These are phyloP conservation scores for Hydrotaea cyrtoneurina DNA, from an alignment of 2,888 invertebrate genomes.

Conservation along the genomic window DNA sequence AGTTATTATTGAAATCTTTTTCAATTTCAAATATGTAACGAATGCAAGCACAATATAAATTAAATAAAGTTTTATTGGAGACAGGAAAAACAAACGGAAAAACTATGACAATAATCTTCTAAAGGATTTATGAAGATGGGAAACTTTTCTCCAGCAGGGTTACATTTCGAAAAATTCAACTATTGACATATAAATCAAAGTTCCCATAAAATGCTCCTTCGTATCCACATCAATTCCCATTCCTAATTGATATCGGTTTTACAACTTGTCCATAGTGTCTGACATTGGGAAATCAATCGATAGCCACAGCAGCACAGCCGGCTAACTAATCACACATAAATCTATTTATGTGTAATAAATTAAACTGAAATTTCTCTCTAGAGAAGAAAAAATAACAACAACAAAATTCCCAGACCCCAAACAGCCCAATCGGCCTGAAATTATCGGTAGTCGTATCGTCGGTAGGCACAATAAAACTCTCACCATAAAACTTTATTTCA, in stretches of 20 bases:
- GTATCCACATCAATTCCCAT: background rate
- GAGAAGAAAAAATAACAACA: no score
- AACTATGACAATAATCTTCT: background rate
- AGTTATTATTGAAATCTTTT: constrained; percentile 24
- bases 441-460: constrained; percentile 35
- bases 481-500: constrained; percentile 53
- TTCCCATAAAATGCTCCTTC: no score
- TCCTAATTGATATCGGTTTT: background rate
- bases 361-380: background rate
- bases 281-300: background rate
- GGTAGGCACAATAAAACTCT: constrained; percentile 47
- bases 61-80: no score
- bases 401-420: background rate
- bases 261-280: background rate
- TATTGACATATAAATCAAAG: no score
- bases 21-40: background rate
- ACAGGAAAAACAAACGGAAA: background rate
- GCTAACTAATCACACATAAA: constrained; percentile 41
- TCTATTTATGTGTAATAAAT: constrained; percentile 58
- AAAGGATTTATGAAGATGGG: background rate
- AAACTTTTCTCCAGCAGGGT: no score
- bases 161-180: no score
- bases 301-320: background rate
- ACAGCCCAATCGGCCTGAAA: constrained; percentile 1
- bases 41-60: no score